Evolutionary conservation across 2,797 vertebrate species (phyloP).

Genomic region (Buphagus erythrorhynchus): DNA sequence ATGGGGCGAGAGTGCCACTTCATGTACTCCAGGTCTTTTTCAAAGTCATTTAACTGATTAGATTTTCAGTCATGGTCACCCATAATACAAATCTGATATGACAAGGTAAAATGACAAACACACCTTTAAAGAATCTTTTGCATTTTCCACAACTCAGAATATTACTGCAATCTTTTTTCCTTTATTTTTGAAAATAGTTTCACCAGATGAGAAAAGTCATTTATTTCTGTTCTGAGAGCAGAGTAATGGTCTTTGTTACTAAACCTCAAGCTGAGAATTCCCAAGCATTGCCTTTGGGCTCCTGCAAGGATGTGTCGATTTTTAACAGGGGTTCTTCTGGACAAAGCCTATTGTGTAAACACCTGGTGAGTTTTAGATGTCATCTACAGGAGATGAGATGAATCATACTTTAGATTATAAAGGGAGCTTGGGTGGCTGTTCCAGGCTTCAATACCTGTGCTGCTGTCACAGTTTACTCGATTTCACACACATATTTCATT

Average conservation of each 20-base stretch:
- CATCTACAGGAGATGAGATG: neutral
- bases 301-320: neutral
- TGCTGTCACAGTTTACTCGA: neutral
- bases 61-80: neutral
- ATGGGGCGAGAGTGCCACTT: neutral
- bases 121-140: neutral
- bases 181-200: neutral
- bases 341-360: neutral
- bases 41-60: neutral
- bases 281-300: neutral
- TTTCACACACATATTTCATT: constrained; percentile 48
- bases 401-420: neutral
- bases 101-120: neutral
- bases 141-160: neutral
- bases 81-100: neutral
- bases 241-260: neutral
- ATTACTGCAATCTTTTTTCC: neutral
- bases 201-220: accelerated
- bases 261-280: neutral
- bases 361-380: neutral
- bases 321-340: neutral
- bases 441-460: neutral
- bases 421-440: neutral
- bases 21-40: neutral
- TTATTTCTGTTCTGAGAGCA: neutral